Evolutionary conservation across 2,797 vertebrate genomes (phyloP), one percentile per base, ranked within the genome.

Genomic region (Alectoris magna): DNA sequence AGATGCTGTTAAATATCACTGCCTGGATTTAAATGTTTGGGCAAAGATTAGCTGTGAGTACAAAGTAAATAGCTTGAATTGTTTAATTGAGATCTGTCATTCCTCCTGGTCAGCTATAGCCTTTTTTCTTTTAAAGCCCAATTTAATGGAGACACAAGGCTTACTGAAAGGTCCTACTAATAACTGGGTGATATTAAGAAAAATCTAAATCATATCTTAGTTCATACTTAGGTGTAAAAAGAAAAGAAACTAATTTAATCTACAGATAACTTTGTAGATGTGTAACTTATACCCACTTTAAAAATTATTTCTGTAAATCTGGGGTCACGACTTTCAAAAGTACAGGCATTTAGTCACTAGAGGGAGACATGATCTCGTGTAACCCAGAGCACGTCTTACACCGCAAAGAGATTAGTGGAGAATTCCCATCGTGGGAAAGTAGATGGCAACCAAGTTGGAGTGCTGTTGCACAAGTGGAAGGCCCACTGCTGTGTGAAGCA

Each of bases 1-100:
- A 75, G 36, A 66, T 82, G 58, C 39, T 73, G 78, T 91, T 95
- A 91, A 93, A 80, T 93, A 88, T 76, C 76, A 60, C 91, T 60
- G 43, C 44, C 70, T 73, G 89, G 87, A 95, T 92, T 93, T 86
- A 94, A 88, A 86, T 91, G 84, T 95, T 93, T 81, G 44, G 76
- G 89, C 73, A 88, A 89, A 78, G 92, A 89, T 87, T 92, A 95
- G 34, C 76, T 72, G 39, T n/a, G n/a, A 73, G 84, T 85, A 76
- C 67, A 89, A 91, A 92, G 83, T 73, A 95, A 95, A 93, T 86
- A 89, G 31, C 73, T 82, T 43, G 68, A 88, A 49, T 29, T 95
- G 41, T 93, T 96, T 94, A 92, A 88, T 84, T 70, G 78, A 71
- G 67, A 81, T 76, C 41, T 88, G 43, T 46, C 27, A 39, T 70